Base-by-base conservation (phyloP, 2,113 vertebrate genomes). In the Leucosticte australis region DNA sequence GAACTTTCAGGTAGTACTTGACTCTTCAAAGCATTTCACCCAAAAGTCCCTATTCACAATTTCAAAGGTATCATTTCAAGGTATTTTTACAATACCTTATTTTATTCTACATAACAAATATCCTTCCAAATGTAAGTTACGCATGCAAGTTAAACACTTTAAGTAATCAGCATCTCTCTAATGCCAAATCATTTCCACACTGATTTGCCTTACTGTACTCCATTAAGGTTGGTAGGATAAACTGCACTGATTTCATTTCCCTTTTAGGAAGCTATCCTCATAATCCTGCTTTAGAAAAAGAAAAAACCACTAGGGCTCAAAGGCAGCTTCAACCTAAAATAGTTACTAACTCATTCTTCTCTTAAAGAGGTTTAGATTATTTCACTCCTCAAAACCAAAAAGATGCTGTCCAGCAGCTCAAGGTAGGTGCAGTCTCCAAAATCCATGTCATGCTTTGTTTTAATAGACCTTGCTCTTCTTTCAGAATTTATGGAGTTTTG, bases 211-310 rank as follows among this genome's bases (percentile, higher is more conserved):
- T 74, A 69, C 78, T 53, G 37, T 57, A 93, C 63, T 80, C 63
- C 79, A 94, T 63, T 90, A 92, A 86, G 76, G 50, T 10, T 93
- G 79, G 88, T 28, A 93, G 79, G 90, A 96, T 93, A 89, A 97
- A 94, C 63, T 42, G 37, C 33, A 63, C 83, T 90, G 79, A 96
- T 94, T 96, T 94, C 71, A 94, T 92, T 92, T 95, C 79, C 83
- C 91, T 92, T 95, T 93, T 89, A 94, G 73, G 79, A 97, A 96
- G 83, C 56, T 92, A 94, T 90, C 86, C 55, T 89, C 83, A 92
- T 96, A 95, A 97, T 89, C 92, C 88, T 89, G 79, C 92, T 96
- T 95, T 89, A 95, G 83, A 86, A 76, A 62, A 46, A 84, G 15
- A 63, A 87, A 82, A 87, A 75, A 68, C 4, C 52, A 1, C 21